Evolutionary conservation across 2,888 invertebrate species (phyloP).

Genomic region (Macrosiphum euphorbiae): DNA sequence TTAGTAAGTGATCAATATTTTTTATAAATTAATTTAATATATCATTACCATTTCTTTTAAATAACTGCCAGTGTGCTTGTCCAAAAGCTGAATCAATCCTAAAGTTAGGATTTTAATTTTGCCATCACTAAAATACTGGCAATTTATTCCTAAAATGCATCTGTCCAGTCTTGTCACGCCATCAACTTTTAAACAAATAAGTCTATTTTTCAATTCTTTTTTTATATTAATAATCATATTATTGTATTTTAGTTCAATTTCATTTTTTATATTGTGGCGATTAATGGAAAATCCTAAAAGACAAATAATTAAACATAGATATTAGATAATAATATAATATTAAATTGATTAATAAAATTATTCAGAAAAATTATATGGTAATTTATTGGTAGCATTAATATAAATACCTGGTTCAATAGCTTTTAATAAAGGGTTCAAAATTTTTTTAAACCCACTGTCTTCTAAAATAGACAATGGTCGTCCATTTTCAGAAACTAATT

Average conservation of each 20-base stretch:
- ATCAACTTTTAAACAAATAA: background rate
- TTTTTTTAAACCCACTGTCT: slow-evolving; percentile 3
- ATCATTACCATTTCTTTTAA: no score
- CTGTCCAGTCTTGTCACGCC: background rate
- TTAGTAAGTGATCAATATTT: no score
- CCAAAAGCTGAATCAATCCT: background rate
- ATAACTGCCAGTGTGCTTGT: background rate
- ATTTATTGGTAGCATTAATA: background rate
- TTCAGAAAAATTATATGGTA: background rate
- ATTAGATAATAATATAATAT: background rate
- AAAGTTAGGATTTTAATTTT: background rate
- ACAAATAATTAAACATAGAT: background rate
- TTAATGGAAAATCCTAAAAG: background rate
- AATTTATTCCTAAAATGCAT: slow-evolving; percentile 4
- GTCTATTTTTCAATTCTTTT: slow-evolving; percentile 4
- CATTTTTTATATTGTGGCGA: background rate
- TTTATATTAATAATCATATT: background rate
- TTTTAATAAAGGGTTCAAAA: background rate
- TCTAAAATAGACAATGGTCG: background rate
- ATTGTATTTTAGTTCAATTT: background rate
- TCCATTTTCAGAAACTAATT: background rate
- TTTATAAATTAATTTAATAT: no score
- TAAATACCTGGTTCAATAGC: background rate
- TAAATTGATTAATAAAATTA: background rate
- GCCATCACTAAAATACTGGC: background rate